Evolutionary conservation across 2,888 invertebrate genomes (phyloP).

Genomic region (Gastrophysa polygoni): DNA sequence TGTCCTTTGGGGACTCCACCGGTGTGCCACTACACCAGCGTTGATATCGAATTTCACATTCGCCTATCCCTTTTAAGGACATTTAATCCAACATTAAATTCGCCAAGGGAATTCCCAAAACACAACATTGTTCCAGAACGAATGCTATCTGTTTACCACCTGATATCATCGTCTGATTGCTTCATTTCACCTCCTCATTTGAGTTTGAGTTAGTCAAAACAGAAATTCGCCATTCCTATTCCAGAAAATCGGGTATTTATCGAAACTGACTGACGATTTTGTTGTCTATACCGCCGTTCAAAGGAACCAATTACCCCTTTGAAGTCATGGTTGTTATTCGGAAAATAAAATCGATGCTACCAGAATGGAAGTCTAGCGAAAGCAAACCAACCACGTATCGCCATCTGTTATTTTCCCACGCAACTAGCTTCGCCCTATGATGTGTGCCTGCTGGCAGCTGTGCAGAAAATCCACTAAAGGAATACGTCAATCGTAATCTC

Average conservation of each 20-base stretch:
- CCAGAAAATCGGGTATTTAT: neutral
- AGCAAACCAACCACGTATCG: neutral
- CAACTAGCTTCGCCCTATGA: no score
- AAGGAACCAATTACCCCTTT: slow-evolving; percentile 8
- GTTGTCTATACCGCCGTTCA: neutral
- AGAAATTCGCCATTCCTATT: no score
- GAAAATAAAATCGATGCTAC: slow-evolving; percentile 18
- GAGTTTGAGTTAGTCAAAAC: no score
- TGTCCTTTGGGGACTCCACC: no score
- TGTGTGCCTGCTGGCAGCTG: no score
- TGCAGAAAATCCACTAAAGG: no score
- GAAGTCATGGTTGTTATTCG: slow-evolving; percentile 9
- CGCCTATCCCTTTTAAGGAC: slow-evolving; percentile 10
- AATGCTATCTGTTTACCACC: neutral
- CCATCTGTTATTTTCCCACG: slow-evolving; percentile 17
- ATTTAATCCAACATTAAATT: slow-evolving; percentile 9
- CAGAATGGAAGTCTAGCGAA: neutral
- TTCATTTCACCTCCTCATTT: slow-evolving; percentile 9
- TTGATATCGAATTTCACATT: slow-evolving; percentile 16
- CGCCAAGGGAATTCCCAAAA: slow-evolving; percentile 15
- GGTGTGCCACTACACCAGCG: neutral
- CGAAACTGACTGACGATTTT: neutral
- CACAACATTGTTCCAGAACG: slow-evolving; percentile 7
- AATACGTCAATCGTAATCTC: no score
- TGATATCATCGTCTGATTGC: slow-evolving; percentile 6